Percentiles rank a stretch among this genome's conserved stretches.
Evolutionary conservation across 92 coral and sea anemone species (phyloP).

Genomic region (Epizoanthus ramosus): DNA sequence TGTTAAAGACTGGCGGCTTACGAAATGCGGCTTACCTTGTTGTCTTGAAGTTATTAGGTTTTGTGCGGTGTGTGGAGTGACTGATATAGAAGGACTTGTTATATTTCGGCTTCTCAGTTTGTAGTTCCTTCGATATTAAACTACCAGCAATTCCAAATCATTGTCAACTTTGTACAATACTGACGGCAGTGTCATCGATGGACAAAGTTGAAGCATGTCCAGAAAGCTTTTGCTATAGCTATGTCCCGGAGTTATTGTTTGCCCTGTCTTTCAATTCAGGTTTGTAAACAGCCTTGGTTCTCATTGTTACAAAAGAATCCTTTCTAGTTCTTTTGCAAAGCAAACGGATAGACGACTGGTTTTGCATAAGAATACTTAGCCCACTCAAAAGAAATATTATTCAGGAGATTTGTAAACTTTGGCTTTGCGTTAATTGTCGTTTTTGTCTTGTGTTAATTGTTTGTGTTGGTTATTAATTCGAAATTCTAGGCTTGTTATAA

Average conservation of each 20-base stretch:
- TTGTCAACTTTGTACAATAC: not conserved
- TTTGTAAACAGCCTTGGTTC: not conserved
- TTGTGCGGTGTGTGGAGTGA: not conserved
- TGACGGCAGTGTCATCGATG: not conserved
- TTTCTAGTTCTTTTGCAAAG: not conserved
- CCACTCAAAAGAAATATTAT: not conserved
- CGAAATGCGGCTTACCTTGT: not conserved
- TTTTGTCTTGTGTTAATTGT: slow-evolving; percentile 1
- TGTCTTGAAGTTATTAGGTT: not conserved
- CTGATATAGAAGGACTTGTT: too few species aligned
- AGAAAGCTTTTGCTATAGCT: not conserved
- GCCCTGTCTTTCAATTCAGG: not conserved
- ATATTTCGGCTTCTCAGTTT: not conserved
- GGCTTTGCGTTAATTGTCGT: not conserved
- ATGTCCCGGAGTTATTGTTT: not conserved
- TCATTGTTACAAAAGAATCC: not conserved
- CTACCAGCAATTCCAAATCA: not conserved
- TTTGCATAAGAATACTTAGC: slow-evolving; percentile 20
- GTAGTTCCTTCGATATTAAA: not conserved
- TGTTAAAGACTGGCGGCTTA: not conserved
- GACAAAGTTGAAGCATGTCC: not conserved
- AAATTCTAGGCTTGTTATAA: not conserved
- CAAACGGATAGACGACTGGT: not conserved
- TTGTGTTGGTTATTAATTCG: not conserved
- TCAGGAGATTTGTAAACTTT: slow-evolving; percentile 10